Evolutionary conservation across 2,888 invertebrate species (phyloP), one percentile per base, ranked within the genome.

Genomic region (Penaeus monodon): DNA sequence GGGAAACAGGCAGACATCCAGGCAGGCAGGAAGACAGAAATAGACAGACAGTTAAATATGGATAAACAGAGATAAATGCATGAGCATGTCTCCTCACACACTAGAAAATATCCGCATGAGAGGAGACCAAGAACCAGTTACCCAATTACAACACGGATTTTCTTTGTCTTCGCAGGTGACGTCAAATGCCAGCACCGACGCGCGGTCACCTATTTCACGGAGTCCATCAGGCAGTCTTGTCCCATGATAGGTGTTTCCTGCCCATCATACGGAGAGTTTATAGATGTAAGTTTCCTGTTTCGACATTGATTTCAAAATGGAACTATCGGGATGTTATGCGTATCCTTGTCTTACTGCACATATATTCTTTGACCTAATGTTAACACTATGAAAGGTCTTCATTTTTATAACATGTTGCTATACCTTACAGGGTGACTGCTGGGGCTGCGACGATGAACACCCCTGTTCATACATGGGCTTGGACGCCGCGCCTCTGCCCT

Each of bases 221-320:
- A 89, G 44, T 90, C 90, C 78, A 88, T 90, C 66, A 68, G 88
- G 33, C 87, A 88, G 44, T 82, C 86, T 20, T 90, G 90, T 64
- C 82, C 88, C 57, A 76, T 89, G 68, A 22, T 88, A 6, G 87
- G 74, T 20, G 76, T 88, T 12, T 78, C 70, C n/a, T 90, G 90
- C 78, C n/a, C 79, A 22, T 90, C 90, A 22, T 89, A 86, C 44
- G 63, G 88, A 57, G 63, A 49, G 49, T 88, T 90, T 49, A 70
- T 88, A 27, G 81, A 85, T 68, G 89, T 88, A 57, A 81, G 84
- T 64, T 57, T 17, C 44, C 29, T 24, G 29, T 70, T 22, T 20
- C 27, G 70, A 24, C 70, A 24, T 70, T 22, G n/a, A 14, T 70
- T 70, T 2, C 17, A 17, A 57, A 17, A 14, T 12, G 17, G 79